Conservation (phyloP, 2,113 vertebrate species). For the Rhineura floridana region DNA sequence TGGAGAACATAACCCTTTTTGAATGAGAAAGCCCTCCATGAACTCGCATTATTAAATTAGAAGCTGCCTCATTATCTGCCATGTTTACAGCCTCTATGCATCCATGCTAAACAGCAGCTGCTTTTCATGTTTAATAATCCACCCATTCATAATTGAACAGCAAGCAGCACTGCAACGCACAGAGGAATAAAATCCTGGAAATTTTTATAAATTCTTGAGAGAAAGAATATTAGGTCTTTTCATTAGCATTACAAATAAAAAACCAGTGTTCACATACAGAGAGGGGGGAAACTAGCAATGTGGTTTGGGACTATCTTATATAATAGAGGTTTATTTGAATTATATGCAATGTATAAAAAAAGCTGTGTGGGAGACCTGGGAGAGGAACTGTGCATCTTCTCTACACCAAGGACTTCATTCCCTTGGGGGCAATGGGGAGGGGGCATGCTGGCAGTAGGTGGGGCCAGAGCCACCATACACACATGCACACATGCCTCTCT, state of each 20-base stretch:
- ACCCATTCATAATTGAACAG: conserved; percentile 38
- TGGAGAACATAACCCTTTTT: background rate
- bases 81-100: conserved; percentile 50
- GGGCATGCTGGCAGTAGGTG: too few species aligned
- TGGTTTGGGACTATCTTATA: background rate
- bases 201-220: conserved; percentile 14
- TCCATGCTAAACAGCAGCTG: conserved; percentile 59
- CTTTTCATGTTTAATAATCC: conserved; percentile 67
- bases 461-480: background rate
- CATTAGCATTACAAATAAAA: conserved; percentile 24
- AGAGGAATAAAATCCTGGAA: conserved; percentile 24
- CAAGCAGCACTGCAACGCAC: conserved; percentile 42
- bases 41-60: conserved; percentile 37
- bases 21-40: conserved; percentile 32
- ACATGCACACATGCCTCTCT: too few species aligned
- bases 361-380: background rate
- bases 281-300: background rate
- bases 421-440: too few species aligned
- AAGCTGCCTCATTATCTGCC: conserved; percentile 59
- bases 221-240: background rate
- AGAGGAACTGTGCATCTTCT: background rate
- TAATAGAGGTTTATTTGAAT: conserved; percentile 10
- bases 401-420: background rate
- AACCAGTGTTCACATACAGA: background rate
- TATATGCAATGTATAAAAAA: background rate